A percentile compares a stretch with the other conserved stretches of the same genome.
Evolutionary conservation across 2,797 vertebrate genomes (phyloP).

Genomic region (Acestrorhynchus altus): DNA sequence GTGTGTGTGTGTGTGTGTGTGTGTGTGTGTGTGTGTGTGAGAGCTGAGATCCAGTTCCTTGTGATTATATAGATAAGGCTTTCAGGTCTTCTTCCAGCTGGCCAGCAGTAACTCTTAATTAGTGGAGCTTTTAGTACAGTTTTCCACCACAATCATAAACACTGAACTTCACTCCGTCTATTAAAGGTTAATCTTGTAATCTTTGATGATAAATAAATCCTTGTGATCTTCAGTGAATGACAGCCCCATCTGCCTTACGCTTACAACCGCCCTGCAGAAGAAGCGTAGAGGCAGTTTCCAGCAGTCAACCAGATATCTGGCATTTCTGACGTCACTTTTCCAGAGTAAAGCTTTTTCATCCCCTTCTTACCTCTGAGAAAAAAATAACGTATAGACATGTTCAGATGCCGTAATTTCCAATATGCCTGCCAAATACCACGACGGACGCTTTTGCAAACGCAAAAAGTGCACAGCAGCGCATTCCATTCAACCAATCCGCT

Average conservation of each 20-base stretch:
- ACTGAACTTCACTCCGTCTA: constrained; percentile 4
- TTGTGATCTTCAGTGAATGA: neutral
- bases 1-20: neutral
- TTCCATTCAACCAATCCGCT: constrained; percentile 21
- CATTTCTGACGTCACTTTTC: neutral
- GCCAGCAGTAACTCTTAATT: constrained; percentile 31
- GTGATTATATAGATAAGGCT: constrained; percentile 19
- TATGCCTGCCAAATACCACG: constrained; percentile 27
- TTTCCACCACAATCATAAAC: constrained; percentile 17
- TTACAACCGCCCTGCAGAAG: neutral
- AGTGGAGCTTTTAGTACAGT: constrained; percentile 25
- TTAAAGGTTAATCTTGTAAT: constrained; percentile 10
- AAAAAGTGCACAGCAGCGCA: neutral
- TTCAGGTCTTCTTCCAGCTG: constrained; percentile 31
- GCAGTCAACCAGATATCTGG: neutral
- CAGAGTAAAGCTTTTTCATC: neutral
- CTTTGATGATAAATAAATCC: neutral
- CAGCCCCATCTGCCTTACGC: neutral
- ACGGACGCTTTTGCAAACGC: neutral
- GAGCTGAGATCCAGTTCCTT: neutral
- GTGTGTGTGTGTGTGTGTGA: neutral
- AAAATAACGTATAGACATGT: constrained; percentile 17
- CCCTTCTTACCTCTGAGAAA: neutral
- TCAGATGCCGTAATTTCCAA: constrained; percentile 12
- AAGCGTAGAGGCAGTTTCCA: neutral